These are phyloP conservation scores for Acropora tenuis DNA, from an alignment of 64 coral and sea anemone genomes.

Conservation along the genomic window DNA sequence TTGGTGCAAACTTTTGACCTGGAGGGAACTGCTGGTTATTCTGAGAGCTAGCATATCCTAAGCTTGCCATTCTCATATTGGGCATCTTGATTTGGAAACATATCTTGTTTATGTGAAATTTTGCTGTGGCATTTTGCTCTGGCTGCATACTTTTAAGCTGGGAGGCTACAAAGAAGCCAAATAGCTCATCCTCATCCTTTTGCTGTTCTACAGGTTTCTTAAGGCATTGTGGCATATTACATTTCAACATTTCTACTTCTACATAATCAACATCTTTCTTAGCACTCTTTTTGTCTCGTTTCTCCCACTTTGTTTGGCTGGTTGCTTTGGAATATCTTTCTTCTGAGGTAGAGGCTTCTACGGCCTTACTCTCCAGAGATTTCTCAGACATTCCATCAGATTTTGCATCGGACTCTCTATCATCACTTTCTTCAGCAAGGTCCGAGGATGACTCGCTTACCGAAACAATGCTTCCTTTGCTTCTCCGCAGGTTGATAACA, in stretches of 20 bases:
- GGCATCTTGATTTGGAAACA: slow-evolving; percentile 36
- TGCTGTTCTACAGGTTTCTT: slow-evolving; percentile 38
- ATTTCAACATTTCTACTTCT: slow-evolving; percentile 2
- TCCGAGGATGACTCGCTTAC: background rate
- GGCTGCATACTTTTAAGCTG: background rate
- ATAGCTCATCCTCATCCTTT: slow-evolving; percentile 52
- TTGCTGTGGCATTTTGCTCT: slow-evolving; percentile 45
- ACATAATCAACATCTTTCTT: slow-evolving; percentile 17
- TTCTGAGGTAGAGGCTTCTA: too few species aligned
- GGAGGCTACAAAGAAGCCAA: slow-evolving; percentile 43
- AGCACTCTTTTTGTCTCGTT: slow-evolving; percentile 13
- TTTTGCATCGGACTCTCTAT: too few species aligned
- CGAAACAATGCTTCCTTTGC: slow-evolving; percentile 9
- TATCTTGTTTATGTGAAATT: slow-evolving; percentile 49
- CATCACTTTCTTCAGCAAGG: too few species aligned
- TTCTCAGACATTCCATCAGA: too few species aligned
- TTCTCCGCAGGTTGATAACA: slow-evolving; percentile 2
- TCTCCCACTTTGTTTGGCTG: slow-evolving; percentile 34
- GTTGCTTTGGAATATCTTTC: slow-evolving; percentile 37
- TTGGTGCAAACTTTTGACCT: too few species aligned
- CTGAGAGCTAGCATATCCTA: too few species aligned
- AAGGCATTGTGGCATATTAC: background rate
- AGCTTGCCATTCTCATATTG: slow-evolving; percentile 2
- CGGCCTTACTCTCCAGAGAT: too few species aligned
- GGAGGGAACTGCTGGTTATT: too few species aligned